phyloP scores from a whole-genome alignment of 2,888 invertebrate genomes.

The Noctua pronuba region DNA sequence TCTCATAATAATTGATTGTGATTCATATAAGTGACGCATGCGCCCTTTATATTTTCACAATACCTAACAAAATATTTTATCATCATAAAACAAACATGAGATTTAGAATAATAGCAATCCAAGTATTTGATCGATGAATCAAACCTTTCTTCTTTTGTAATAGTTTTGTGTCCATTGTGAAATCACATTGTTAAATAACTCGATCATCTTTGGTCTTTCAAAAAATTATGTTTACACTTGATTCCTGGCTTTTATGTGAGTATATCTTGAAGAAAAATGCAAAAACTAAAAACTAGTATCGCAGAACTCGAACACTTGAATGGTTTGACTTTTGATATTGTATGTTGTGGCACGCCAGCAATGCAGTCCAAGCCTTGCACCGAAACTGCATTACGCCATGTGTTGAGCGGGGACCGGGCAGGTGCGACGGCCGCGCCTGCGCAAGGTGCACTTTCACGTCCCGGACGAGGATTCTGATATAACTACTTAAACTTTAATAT shows the following conservation, averaged over 20 bases:
- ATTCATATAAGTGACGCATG: conserved; percentile 5
- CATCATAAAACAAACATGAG: conserved; percentile 3
- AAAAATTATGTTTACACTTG: conserved; percentile 53
- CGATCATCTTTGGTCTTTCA: conserved; percentile 47
- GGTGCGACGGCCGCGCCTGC: conserved; percentile 80
- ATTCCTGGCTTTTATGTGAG: conserved; percentile 41
- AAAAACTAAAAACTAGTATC: conserved; percentile 55
- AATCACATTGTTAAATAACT: conserved; percentile 42
- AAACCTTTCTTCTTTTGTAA: conserved; percentile 30
- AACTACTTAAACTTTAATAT: conserved; percentile 48
- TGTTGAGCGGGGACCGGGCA: conserved; percentile 81
- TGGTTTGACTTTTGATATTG: conserved; percentile 65
- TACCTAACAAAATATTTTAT: background rate
- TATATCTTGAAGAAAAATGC: conserved; percentile 50
- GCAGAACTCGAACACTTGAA: conserved; percentile 65
- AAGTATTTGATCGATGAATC: conserved; percentile 19
- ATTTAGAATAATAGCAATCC: conserved; percentile 12
- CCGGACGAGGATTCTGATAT: conserved; percentile 76
- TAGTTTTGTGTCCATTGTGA: conserved; percentile 37
- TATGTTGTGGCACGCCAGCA: conserved; percentile 67
- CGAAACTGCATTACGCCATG: conserved; percentile 85
- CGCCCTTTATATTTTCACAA: conserved; percentile 4
- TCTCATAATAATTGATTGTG: conserved; percentile 7
- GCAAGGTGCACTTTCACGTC: conserved; percentile 86
- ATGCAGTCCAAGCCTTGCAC: conserved; percentile 82